Evolutionary conservation across 2,888 invertebrate species (phyloP).

Genomic region (Epinotia ramella): DNA sequence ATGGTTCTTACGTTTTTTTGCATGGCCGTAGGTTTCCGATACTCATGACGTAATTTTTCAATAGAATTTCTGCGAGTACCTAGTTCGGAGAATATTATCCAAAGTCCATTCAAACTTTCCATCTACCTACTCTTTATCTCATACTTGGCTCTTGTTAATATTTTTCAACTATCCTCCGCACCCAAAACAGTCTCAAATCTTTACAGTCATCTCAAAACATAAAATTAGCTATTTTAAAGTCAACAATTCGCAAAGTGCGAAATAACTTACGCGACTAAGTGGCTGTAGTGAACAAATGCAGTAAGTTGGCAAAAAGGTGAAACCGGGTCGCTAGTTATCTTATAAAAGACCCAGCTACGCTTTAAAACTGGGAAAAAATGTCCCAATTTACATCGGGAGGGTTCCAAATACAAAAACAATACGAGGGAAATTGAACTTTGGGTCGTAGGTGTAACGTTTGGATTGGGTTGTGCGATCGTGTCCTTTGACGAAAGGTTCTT

Average conservation of each 20-base stretch:
- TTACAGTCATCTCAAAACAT: constrained; percentile 7
- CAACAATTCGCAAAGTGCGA: constrained; percentile 40
- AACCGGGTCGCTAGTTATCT: constrained; percentile 47
- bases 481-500: constrained; percentile 63
- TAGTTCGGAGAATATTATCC: neutral
- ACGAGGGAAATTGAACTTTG: constrained; percentile 42
- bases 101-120: neutral
- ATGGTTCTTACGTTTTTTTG: neutral
- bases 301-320: constrained; percentile 45
- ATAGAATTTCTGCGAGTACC: neutral
- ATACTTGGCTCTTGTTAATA: neutral
- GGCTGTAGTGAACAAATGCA: constrained; percentile 44
- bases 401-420: constrained; percentile 47
- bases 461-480: constrained; percentile 47
- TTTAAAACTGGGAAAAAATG: constrained; percentile 63
- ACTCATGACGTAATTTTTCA: no score
- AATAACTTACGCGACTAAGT: constrained; percentile 42
- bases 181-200: neutral
- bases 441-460: constrained; percentile 46
- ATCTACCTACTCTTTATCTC: neutral
- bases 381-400: constrained; percentile 58
- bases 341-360: constrained; percentile 59
- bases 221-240: constrained; percentile 32
- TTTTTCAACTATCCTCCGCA: neutral
- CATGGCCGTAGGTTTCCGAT: no score